A percentile compares a stretch with the other conserved stretches of the same genome.
Evolutionary conservation across 2,113 vertebrate genomes (phyloP).

Genomic region (Anser brachyrhynchus): DNA sequence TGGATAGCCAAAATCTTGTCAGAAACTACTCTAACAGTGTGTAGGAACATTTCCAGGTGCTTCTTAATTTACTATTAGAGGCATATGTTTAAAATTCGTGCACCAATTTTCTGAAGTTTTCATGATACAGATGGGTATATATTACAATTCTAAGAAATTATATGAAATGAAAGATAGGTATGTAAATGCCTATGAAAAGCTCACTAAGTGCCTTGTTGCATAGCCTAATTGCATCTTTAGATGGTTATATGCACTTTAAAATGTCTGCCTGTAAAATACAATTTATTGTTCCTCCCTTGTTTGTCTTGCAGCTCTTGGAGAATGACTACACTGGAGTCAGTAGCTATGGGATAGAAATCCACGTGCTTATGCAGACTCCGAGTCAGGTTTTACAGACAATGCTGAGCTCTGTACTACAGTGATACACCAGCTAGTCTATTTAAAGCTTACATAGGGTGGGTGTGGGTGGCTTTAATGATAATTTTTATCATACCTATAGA

Average conservation of each 20-base stretch:
- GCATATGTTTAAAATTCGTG: background rate
- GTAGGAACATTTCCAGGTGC: background rate
- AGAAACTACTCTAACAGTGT: background rate
- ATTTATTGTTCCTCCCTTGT: background rate
- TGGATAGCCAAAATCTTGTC: background rate
- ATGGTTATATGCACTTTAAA: background rate
- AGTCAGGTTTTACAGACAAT: background rate
- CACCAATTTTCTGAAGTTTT: background rate
- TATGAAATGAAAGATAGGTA: background rate
- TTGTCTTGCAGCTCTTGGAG: background rate
- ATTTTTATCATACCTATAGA: background rate
- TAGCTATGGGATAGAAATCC: background rate
- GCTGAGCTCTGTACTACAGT: background rate
- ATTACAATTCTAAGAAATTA: background rate
- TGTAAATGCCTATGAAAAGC: background rate
- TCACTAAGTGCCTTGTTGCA: background rate
- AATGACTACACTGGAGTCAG: background rate
- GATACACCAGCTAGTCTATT: background rate
- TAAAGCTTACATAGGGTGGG: background rate
- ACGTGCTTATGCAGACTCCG: background rate
- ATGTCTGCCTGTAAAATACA: background rate
- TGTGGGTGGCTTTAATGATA: background rate
- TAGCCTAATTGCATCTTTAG: background rate
- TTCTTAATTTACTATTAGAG: background rate
- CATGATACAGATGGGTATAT: background rate